Base-by-base conservation (phyloP, 2,888 invertebrate genomes). In the Andrena flavipes region DNA sequence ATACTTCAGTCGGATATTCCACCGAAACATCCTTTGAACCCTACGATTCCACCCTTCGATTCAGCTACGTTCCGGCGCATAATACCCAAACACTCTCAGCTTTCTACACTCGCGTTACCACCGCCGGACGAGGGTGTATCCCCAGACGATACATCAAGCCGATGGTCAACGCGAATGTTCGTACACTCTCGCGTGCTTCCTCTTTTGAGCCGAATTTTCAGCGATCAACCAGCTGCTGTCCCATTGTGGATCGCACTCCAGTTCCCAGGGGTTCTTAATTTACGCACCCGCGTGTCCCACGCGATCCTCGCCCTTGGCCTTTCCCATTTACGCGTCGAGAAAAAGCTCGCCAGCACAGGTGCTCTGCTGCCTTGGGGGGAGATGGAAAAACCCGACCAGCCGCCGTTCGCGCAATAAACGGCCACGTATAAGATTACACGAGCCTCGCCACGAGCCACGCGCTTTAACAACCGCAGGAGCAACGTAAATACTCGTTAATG, bases 281-380 rank as follows among this genome's bases (percentile, higher is more conserved):
- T 54, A 35, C 26, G 30, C 29, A 56, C 56, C 48, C 26, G 42
- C 7, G 23, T 20, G 30, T 33, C 5, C 7, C 6, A 13, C 51
- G 51, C 60, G 59, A 26, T 26, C 33, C 33, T 10, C 29, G 16
- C 13, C 59, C 2, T 49, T 42, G 62, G 68, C 49, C 78, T 59
- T 73, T 60, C 74, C 65, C 79, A 56, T 71, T 62, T 67, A 42
- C 13, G 23, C 33, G 68, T 23, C 51, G 29, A 23, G n/a, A 64
- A 74, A 80, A 70, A 42, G 23, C 54, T 33, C n/a, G 23, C 16
- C 13, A n/a, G 68, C 60, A 16, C 20, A 26, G 42, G 5, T 23
- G 42, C 42, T 42, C 42, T 5, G 42, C 42, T 42, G 42, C 16
- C 56, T 4, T 13, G 8, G 56, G 10, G 26, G 26, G 10, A 13